phyloP scores from a whole-genome alignment of 2,797 vertebrate genomes.

The Clarias pachynema region DNA sequence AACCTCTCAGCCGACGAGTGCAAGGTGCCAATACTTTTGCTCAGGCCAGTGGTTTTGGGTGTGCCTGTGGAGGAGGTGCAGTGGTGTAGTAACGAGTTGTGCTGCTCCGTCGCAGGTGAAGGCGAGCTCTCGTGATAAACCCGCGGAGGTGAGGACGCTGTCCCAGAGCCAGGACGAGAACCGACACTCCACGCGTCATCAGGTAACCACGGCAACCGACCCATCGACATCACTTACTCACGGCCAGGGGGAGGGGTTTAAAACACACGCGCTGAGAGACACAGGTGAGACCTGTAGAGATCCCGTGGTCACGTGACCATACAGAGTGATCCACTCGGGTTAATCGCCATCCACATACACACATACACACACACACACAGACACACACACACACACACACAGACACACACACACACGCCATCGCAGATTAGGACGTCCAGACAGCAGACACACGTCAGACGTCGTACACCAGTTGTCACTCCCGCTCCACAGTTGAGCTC shows the following conservation, averaged over 20 bases:
- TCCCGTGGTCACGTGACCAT: too few species aligned
- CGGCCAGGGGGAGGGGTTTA: background rate
- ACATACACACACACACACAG: too few species aligned
- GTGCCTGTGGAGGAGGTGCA: background rate
- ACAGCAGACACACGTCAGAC: too few species aligned
- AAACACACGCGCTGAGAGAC: background rate
- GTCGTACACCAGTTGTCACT: too few species aligned
- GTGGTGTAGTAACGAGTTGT: background rate
- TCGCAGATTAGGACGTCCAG: too few species aligned
- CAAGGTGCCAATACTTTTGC: slow-evolving; percentile 79
- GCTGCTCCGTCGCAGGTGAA: slow-evolving; percentile 78
- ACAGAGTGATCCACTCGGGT: too few species aligned
- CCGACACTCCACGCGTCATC: slow-evolving; percentile 91
- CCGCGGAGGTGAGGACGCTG: slow-evolving; percentile 87
- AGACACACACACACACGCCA: too few species aligned
- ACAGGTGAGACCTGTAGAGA: background rate
- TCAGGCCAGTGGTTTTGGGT: background rate
- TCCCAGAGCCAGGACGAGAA: slow-evolving; percentile 95
- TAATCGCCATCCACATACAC: too few species aligned
- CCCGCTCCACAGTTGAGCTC: too few species aligned
- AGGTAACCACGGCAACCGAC: slow-evolving; percentile 72
- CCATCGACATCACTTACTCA: background rate
- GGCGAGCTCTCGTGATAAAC: slow-evolving; percentile 91
- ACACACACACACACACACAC: too few species aligned
- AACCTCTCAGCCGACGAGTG: slow-evolving; percentile 96